Evolutionary conservation across 1,140 invertebrate genomes (phyloP).

Genomic region (Dryas iulia): DNA sequence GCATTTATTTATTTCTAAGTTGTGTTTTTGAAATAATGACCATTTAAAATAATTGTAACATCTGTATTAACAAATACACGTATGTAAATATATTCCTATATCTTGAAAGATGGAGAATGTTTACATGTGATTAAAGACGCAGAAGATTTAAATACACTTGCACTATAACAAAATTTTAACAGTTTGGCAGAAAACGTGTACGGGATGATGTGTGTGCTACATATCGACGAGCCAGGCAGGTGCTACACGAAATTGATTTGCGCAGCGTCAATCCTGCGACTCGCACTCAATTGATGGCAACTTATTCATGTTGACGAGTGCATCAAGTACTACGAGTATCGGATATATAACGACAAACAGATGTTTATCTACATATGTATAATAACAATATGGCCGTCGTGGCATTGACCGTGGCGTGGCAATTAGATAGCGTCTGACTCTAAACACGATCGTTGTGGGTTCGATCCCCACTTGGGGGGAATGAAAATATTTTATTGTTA

Average conservation of each 20-base stretch:
- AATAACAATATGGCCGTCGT: too few relatives aligned
- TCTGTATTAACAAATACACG: too few relatives aligned
- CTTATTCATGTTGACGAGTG: constrained; percentile 26
- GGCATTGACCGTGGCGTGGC: too few relatives aligned
- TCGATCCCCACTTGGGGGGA: too few relatives aligned
- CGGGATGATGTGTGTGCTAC: constrained; percentile 9
- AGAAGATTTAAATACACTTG: not conserved
- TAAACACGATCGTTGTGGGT: too few relatives aligned
- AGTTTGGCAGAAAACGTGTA: constrained; percentile 39
- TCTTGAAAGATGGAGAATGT: too few relatives aligned
- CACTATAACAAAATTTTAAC: not conserved
- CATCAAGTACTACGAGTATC: constrained; percentile 13
- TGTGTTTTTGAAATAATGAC: too few relatives aligned
- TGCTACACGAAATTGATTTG: constrained; percentile 53
- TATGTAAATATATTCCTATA: too few relatives aligned
- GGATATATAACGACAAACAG: not conserved
- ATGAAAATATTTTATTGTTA: too few relatives aligned
- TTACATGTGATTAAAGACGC: not conserved
- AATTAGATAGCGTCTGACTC: too few relatives aligned
- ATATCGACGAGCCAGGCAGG: constrained; percentile 28
- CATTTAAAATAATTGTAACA: too few relatives aligned
- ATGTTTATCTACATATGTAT: too few relatives aligned
- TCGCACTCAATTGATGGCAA: constrained; percentile 49
- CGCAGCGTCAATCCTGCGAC: constrained; percentile 42
- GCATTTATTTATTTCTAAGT: not conserved